phyloP scores from a whole-genome alignment of 1,140 invertebrate genomes.

The Tribolium madens region DNA sequence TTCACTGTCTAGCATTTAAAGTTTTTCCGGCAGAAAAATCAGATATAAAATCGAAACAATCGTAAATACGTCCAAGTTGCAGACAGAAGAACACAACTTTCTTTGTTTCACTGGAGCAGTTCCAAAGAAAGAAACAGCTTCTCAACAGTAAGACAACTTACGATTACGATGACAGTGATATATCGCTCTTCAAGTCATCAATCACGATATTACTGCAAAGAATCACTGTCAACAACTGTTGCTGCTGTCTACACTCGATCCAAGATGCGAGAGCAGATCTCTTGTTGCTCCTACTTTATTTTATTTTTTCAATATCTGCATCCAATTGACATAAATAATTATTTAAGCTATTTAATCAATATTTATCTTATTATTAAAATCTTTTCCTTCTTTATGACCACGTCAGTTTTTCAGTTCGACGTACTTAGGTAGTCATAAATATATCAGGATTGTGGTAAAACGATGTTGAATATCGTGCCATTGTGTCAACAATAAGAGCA shows the following conservation, averaged over 20 bases:
- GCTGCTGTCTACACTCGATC: constrained; percentile 25
- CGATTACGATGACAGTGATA: constrained; percentile 46
- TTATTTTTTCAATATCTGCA: constrained; percentile 16
- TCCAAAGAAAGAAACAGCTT: constrained; percentile 26
- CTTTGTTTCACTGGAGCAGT: constrained; percentile 22
- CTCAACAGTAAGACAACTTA: constrained; percentile 31
- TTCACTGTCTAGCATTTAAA: not conserved
- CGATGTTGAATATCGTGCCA: constrained; percentile 17
- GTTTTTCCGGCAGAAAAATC: constrained; percentile 6
- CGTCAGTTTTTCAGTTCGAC: constrained; percentile 28
- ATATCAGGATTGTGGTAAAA: constrained; percentile 34
- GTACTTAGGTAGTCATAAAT: constrained; percentile 1
- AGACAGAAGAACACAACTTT: not conserved
- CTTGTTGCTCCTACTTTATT: not conserved
- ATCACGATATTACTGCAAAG: constrained; percentile 48
- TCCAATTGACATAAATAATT: constrained; percentile 45
- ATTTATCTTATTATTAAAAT: not conserved
- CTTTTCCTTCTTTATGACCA: not conserved
- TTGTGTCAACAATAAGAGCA: constrained; percentile 38
- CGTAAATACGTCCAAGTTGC: not conserved
- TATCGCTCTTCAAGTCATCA: constrained; percentile 43
- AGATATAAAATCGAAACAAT: constrained; percentile 13
- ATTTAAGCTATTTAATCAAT: constrained; percentile 8
- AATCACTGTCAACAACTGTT: constrained; percentile 48
- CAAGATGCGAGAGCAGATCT: not conserved